Evolutionary conservation across 2,888 invertebrate species (phyloP), one percentile per base, ranked within the genome.

Genomic region (Folsomia manolachei): DNA sequence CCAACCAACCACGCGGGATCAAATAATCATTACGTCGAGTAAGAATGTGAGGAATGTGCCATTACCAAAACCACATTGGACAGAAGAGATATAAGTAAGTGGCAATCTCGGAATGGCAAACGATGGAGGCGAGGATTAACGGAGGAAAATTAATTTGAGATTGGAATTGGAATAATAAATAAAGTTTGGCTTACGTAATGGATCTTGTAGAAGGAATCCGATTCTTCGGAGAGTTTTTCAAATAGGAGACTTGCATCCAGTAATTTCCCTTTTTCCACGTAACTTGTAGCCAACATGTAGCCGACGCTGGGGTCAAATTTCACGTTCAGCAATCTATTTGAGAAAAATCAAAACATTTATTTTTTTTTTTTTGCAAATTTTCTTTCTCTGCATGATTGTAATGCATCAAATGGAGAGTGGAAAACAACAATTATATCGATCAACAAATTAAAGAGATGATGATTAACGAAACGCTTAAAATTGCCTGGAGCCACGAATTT

Each of bases 201-300:
- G 70, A 79, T 76, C 69, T 75, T 76, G 75, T 79, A 77, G 71
- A 79, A 75, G n/a, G 79, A 77, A 70, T 76, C 70, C 62, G 75
- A 73, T 56, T 75, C 73, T 25, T 72, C 73, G 1, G 72, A 69
- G 4, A 78, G 75, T 62, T 71, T 63, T 64, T 75, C 71, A 61
- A 79, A 77, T 39, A 79, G 66, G 53, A 70, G 63, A 19, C 75
- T 76, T 23, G 77, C 78, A 64, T 79, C 78, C 18, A 64, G 63
- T 11, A 75, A 53, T 62, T 72, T 71, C 62, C 74, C 77, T 61
- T 73, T 73, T 62, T 76, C 75, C 69, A 72, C 67, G 72, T 77
- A 79, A 60, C 70, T 76, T 26, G 74, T 71, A 9, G 78, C 77
- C 25, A 79, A 56, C 71, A 73, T 71, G 71, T 76, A 75, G 14